Conservation (phyloP, 2,113 vertebrate species). For the Eolophus roseicapilla region DNA sequence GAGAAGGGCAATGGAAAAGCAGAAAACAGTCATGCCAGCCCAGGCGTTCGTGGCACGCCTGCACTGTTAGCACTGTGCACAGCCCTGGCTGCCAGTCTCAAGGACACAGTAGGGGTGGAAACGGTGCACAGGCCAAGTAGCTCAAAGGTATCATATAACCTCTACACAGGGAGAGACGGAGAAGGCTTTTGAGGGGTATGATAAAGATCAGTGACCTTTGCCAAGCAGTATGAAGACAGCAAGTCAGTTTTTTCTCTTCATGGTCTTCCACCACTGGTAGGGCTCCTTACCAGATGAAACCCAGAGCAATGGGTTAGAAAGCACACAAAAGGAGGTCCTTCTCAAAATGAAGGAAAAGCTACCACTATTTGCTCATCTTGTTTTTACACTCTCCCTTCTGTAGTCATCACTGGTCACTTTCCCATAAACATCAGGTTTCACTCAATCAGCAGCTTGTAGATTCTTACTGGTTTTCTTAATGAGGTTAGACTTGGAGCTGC, state of each 20-base stretch:
- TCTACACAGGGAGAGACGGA: not conserved
- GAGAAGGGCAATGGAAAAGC: not conserved
- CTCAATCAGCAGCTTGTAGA: not conserved
- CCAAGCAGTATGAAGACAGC: not conserved
- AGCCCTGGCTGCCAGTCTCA: not conserved
- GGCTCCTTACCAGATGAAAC: not conserved
- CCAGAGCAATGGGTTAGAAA: not conserved
- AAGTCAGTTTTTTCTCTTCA: not conserved
- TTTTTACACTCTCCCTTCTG: not conserved
- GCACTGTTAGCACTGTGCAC: fast-evolving
- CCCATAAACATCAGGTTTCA: fast-evolving
- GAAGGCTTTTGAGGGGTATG: not conserved
- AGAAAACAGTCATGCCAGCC: not conserved
- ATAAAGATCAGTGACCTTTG: not conserved
- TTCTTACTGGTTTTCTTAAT: not conserved
- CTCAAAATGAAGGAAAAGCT: not conserved
- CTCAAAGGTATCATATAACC: not conserved
- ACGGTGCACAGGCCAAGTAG: not conserved
- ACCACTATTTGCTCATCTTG: not conserved
- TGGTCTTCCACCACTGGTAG: not conserved
- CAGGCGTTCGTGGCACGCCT: not conserved
- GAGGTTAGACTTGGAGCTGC: not conserved
- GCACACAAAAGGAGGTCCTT: not conserved
- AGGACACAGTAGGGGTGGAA: not conserved
- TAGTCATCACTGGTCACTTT: too few relatives aligned